These are phyloP conservation scores for Aphaenogaster rudis DNA, from an alignment of 1,140 invertebrate genomes.

Conservation along the genomic window DNA sequence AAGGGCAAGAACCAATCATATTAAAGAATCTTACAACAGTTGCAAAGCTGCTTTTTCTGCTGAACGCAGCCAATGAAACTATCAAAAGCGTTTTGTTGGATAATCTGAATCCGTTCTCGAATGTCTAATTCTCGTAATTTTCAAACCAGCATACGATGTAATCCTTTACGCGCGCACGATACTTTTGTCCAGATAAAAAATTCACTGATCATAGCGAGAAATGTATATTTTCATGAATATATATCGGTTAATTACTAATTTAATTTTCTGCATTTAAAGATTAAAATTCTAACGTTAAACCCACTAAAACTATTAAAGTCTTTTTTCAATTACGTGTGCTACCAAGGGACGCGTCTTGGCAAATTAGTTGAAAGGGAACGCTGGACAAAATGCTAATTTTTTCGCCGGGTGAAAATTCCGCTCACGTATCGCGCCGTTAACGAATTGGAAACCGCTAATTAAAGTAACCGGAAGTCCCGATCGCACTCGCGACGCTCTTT, in stretches of 20 bases:
- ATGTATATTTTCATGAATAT: neutral
- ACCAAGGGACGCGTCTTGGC: constrained; percentile 26
- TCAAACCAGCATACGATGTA: neutral
- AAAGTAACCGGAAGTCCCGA: constrained; percentile 45
- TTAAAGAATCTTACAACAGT: too few species aligned
- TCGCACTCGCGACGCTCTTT: constrained; percentile 52
- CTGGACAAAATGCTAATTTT: constrained; percentile 48
- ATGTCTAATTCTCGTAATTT: constrained; percentile 4
- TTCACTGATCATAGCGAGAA: neutral
- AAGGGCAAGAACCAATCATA: too few species aligned
- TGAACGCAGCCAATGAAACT: neutral
- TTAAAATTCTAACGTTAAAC: constrained; percentile 23
- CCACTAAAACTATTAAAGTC: neutral
- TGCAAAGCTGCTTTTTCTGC: too few species aligned
- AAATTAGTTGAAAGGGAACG: constrained; percentile 29
- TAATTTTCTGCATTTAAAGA: constrained; percentile 1
- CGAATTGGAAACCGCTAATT: constrained; percentile 55
- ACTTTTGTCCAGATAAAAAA: neutral
- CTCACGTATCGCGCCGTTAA: constrained; percentile 54
- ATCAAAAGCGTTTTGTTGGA: neutral
- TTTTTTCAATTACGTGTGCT: constrained; percentile 19
- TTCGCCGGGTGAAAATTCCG: constrained; percentile 32
- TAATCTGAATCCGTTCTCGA: neutral
- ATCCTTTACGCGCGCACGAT: neutral
- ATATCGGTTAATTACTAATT: constrained; percentile 14